A percentile compares a stretch with the other conserved stretches of the same genome.
These are phyloP conservation scores for Acrobasis suavella DNA, from an alignment of 2,888 invertebrate species.

Conservation along the genomic window DNA sequence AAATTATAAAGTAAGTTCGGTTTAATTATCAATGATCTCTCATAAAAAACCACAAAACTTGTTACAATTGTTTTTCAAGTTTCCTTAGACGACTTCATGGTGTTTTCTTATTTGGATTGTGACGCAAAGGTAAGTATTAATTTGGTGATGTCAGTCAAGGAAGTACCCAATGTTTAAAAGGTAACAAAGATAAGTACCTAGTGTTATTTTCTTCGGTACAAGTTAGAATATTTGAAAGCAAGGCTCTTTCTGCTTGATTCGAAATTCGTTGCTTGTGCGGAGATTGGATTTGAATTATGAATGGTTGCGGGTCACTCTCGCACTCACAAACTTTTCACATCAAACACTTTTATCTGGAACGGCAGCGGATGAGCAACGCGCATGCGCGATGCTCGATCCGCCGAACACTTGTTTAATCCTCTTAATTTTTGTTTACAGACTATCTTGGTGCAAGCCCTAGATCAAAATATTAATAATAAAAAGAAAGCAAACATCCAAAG, in stretches of 20 bases:
- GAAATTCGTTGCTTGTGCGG: conserved; percentile 24
- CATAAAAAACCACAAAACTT: neutral
- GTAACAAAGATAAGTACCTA: neutral
- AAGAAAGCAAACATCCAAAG: conserved; percentile 31
- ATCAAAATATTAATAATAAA: conserved; percentile 12
- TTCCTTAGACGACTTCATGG: neutral
- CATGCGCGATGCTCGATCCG: conserved; percentile 45
- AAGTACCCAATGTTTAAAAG: neutral
- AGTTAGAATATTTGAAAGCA: neutral
- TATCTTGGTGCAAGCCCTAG: conserved; percentile 17
- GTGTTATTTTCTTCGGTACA: neutral
- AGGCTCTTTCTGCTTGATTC: conserved; percentile 7
- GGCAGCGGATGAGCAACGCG: conserved; percentile 40
- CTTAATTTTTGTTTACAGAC: conserved; percentile 29
- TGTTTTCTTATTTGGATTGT: neutral
- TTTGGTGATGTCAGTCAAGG: neutral
- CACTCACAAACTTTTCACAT: conserved; percentile 62
- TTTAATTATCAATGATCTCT: neutral
- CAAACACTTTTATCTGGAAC: conserved; percentile 55
- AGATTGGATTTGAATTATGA: conserved; percentile 47
- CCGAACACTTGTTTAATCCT: conserved; percentile 45
- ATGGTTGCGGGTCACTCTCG: conserved; percentile 49
- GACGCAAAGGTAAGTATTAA: neutral
- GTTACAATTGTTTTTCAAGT: neutral
- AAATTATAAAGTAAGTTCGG: neutral